A percentile compares a stretch with the other conserved stretches of the same genome.
Conservation (phyloP, 1,140 invertebrate species). For the Heliconius hewitsoni region DNA sequence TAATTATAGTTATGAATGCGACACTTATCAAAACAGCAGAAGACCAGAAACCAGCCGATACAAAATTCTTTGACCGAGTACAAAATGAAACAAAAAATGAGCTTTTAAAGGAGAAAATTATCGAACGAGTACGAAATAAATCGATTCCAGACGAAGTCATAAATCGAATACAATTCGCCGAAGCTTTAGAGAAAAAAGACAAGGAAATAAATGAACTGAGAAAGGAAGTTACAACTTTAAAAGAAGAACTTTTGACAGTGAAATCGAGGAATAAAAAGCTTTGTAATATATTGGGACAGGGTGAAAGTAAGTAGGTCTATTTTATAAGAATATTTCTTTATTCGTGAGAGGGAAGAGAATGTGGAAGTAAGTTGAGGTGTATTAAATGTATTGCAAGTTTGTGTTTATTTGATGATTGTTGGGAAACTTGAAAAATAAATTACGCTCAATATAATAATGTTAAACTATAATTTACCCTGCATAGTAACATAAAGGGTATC, state of each 20-base stretch:
- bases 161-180: conserved; percentile 82
- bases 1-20: conserved; percentile 42
- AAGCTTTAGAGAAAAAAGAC: conserved; percentile 85
- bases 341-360: too few species aligned
- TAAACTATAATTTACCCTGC: too few species aligned
- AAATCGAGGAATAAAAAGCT: conserved; percentile 90
- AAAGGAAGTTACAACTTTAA: conserved; percentile 83
- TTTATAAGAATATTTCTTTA: neutral
- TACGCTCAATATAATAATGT: too few species aligned
- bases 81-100: conserved; percentile 85
- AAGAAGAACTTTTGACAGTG: conserved; percentile 86
- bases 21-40: conserved; percentile 44
- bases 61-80: conserved; percentile 86
- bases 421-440: too few species aligned
- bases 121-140: conserved; percentile 74
- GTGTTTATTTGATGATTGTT: too few species aligned
- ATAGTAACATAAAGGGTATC: too few species aligned
- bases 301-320: conserved; percentile 85
- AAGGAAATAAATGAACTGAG: conserved; percentile 84
- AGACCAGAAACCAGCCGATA: conserved; percentile 51
- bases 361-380: too few species aligned
- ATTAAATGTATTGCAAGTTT: neutral
- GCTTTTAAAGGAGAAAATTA: conserved; percentile 85
- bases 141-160: conserved; percentile 81
- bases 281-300: conserved; percentile 88